Evolutionary conservation across 2,888 invertebrate species (phyloP).

Genomic region (Argyresthia goedartella): DNA sequence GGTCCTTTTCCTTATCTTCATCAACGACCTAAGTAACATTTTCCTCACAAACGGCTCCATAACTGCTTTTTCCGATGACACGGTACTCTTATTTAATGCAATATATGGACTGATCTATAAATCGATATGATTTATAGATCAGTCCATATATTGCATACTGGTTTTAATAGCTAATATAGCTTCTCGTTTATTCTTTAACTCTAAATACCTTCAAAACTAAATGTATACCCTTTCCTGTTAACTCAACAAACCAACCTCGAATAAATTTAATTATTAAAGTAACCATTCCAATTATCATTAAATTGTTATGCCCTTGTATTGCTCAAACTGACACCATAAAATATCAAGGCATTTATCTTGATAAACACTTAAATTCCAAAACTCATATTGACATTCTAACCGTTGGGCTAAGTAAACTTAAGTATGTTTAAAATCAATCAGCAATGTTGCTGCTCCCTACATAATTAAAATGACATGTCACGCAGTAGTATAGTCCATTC

Average conservation of each 20-base stretch:
- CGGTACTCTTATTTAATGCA: not conserved
- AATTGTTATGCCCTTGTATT: not conserved
- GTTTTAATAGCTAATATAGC: not conserved
- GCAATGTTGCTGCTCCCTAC: not conserved
- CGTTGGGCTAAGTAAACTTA: not conserved
- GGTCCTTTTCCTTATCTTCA: not conserved
- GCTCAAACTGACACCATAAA: slow-evolving; percentile 1
- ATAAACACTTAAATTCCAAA: slow-evolving; percentile 2
- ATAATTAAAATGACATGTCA: slow-evolving; percentile 1
- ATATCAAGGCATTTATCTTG: slow-evolving; percentile 4
- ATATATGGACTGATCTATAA: not conserved
- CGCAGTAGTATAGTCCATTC: slow-evolving; percentile 1
- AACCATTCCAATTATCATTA: not conserved
- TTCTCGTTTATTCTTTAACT: not conserved
- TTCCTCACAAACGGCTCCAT: not conserved
- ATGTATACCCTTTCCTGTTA: not conserved
- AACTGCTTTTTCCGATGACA: not conserved
- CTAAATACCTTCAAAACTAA: not conserved
- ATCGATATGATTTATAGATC: too few species aligned
- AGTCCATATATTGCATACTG: not conserved
- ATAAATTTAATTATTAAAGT: not conserved
- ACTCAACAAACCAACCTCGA: not conserved
- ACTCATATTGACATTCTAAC: slow-evolving; percentile 2
- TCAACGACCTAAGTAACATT: not conserved
- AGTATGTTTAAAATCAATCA: slow-evolving; percentile 3